These are phyloP conservation scores for Drepanosiphum platanoidis DNA, from an alignment of 2,888 invertebrate species.

Conservation along the genomic window DNA sequence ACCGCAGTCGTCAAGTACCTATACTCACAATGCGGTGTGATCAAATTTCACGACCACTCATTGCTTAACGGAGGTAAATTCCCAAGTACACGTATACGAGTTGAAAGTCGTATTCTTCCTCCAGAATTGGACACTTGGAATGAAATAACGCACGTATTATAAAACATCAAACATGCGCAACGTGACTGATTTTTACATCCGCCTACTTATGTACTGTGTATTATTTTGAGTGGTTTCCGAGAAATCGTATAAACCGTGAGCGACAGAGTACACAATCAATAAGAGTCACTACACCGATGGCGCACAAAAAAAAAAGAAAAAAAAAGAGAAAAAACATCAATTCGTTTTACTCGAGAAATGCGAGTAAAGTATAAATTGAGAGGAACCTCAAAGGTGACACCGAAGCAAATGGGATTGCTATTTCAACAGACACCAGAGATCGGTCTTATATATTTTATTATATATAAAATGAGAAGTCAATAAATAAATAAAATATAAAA, in stretches of 20 bases:
- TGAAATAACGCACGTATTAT: neutral
- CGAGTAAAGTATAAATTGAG: conserved; percentile 3
- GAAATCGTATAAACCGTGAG: conserved; percentile 17
- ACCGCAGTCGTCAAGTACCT: too few relatives aligned
- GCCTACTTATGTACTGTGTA: neutral
- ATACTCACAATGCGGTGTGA: neutral
- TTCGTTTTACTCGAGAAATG: neutral
- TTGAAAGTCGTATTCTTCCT: conserved; percentile 1
- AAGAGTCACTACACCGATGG: conserved; percentile 12
- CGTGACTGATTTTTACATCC: conserved; percentile 22
- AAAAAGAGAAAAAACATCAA: neutral
- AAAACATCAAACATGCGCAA: conserved; percentile 14
- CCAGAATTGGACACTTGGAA: neutral
- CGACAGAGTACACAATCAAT: conserved; percentile 30
- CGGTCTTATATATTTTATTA: neutral
- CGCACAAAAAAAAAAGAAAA: conserved; percentile 1
- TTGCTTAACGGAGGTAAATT: neutral
- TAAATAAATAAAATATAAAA: neutral
- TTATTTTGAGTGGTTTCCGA: conserved; percentile 14
- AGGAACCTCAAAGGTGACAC: neutral
- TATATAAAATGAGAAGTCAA: neutral
- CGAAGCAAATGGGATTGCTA: neutral
- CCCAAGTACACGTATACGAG: neutral
- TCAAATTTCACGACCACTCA: too few relatives aligned
- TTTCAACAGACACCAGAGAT: neutral